phyloP scores from a whole-genome alignment of 2,888 invertebrate genomes.

The Ditula angustiorana region DNA sequence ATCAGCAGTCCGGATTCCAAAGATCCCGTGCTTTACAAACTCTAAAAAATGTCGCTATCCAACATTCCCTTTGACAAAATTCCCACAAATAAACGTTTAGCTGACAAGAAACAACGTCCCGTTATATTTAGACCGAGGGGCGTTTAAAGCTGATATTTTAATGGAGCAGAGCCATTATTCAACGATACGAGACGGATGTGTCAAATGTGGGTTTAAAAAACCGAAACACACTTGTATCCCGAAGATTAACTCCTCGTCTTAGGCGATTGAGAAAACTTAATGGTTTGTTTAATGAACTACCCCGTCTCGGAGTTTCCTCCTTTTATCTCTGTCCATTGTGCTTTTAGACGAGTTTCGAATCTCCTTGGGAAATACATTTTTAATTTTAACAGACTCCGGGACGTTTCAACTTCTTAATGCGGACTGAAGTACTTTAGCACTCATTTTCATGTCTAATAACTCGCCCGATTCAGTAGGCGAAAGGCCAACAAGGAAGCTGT shows the following conservation, averaged over 20 bases:
- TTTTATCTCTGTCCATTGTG: conserved; percentile 54
- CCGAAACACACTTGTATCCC: conserved; percentile 39
- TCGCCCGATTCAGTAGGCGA: conserved; percentile 34
- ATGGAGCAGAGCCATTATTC: conserved; percentile 73
- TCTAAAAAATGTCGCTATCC: conserved; percentile 55
- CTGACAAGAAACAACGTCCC: conserved; percentile 62
- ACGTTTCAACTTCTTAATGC: conserved; percentile 40
- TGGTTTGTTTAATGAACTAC: conserved; percentile 66
- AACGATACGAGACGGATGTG: conserved; percentile 72
- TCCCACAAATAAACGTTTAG: conserved; percentile 73
- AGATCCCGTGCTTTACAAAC: conserved; percentile 28
- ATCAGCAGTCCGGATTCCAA: conserved; percentile 27
- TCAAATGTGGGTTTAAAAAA: conserved; percentile 60
- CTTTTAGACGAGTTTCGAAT: conserved; percentile 50
- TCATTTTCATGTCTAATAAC: conserved; percentile 38
- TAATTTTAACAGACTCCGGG: conserved; percentile 51
- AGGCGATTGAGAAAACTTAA: conserved; percentile 53
- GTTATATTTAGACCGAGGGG: conserved; percentile 73
- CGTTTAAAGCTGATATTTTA: conserved; percentile 68
- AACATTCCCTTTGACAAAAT: conserved; percentile 56
- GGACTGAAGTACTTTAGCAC: conserved; percentile 32
- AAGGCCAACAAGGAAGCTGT: conserved; percentile 41
- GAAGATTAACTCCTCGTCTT: conserved; percentile 60
- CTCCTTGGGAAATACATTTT: conserved; percentile 49
- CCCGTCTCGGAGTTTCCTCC: conserved; percentile 51